A percentile compares a stretch with the other conserved stretches of the same genome.
These are phyloP conservation scores for Drosophila mayri DNA, from an alignment of 1,140 invertebrate genomes.

Conservation along the genomic window DNA sequence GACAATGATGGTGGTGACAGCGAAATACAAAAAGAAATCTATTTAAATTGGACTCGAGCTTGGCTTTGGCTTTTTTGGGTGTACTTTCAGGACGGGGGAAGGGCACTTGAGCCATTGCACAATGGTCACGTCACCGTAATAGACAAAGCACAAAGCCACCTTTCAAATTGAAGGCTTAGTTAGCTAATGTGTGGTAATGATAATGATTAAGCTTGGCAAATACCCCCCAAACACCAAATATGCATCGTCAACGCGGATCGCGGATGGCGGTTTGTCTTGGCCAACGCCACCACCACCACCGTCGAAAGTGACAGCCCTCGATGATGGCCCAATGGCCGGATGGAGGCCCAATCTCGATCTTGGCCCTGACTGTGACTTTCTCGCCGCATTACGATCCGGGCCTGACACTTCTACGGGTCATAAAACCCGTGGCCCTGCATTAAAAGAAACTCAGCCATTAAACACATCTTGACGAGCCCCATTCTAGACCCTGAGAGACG, in stretches of 20 bases:
- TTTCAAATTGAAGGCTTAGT: constrained; percentile 77
- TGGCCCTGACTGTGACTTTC: constrained; percentile 59
- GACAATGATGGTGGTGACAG: constrained; percentile 26
- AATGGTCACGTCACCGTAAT: constrained; percentile 47
- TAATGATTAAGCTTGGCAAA: constrained; percentile 77
- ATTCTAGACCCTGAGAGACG: constrained; percentile 51
- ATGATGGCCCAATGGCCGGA: constrained; percentile 22
- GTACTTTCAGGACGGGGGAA: constrained; percentile 21
- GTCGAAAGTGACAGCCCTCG: constrained; percentile 37
- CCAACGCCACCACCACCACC: constrained; percentile 1
- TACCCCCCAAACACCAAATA: constrained; percentile 58
- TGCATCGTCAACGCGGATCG: constrained; percentile 31
- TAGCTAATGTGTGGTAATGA: constrained; percentile 78
- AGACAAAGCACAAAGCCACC: constrained; percentile 63
- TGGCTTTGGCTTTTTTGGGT: constrained; percentile 42
- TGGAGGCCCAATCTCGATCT: constrained; percentile 27
- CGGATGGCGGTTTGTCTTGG: constrained; percentile 7
- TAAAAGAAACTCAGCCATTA: constrained; percentile 44
- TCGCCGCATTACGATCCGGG: constrained; percentile 27
- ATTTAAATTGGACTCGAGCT: constrained; percentile 70
- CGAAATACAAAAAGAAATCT: constrained; percentile 55
- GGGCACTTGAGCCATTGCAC: constrained; percentile 65
- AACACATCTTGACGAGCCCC: constrained; percentile 46
- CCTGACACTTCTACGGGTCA: constrained; percentile 31
- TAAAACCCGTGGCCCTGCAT: constrained; percentile 34